Conservation (phyloP, 2,888 invertebrate genomes). For the Ctenicera cuprea region DNA sequence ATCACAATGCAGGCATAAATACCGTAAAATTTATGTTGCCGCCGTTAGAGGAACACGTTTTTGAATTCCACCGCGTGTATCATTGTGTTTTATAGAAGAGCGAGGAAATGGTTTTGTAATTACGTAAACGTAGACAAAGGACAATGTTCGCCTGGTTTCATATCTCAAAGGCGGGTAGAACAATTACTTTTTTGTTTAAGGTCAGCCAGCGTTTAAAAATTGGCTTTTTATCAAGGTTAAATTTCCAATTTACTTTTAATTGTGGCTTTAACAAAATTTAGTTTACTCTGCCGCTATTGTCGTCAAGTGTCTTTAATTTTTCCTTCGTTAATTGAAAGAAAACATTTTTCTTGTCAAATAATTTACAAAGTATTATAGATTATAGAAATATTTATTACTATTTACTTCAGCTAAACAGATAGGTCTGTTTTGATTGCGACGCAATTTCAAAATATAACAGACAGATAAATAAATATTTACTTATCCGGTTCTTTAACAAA, state of each 20-base stretch:
- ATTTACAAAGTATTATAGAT: too few species aligned
- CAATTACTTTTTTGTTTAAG: slow-evolving; percentile 19
- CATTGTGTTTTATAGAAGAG: slow-evolving; percentile 5
- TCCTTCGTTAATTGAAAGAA: too few species aligned
- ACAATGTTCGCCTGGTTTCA: slow-evolving; percentile 9
- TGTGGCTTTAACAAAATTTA: slow-evolving; percentile 7
- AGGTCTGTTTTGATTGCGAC: too few species aligned
- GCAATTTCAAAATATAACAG: too few species aligned
- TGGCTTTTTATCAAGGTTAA: not conserved
- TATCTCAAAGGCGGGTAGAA: slow-evolving; percentile 17
- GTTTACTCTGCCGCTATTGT: not conserved
- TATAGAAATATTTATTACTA: too few species aligned
- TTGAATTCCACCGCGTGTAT: not conserved
- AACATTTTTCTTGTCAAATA: too few species aligned
- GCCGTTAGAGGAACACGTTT: not conserved
- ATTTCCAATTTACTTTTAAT: slow-evolving; percentile 21
- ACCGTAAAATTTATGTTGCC: slow-evolving; percentile 2
- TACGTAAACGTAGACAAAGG: slow-evolving; percentile 25
- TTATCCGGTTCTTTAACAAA: too few species aligned
- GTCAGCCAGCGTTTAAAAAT: slow-evolving; percentile 14
- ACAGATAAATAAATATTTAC: too few species aligned
- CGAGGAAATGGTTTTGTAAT: slow-evolving; percentile 14
- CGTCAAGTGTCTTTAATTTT: too few species aligned
- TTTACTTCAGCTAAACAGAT: too few species aligned
- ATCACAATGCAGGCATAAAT: slow-evolving; percentile 5